Base-by-base conservation (phyloP, 2,888 invertebrate species). In the Lasioglossum malachurum region DNA sequence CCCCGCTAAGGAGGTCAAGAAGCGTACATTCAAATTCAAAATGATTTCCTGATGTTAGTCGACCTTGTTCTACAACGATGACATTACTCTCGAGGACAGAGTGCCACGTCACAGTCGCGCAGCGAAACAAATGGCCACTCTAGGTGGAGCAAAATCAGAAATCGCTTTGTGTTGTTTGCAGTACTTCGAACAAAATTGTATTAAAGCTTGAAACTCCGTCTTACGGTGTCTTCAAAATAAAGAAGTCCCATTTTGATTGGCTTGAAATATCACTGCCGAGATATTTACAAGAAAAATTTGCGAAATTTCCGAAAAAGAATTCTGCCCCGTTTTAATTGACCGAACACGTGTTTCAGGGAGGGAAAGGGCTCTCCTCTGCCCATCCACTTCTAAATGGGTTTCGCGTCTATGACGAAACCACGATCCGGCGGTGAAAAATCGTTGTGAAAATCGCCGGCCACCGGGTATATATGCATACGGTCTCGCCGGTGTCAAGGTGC, bases 21-120 rank as follows among this genome's bases (percentile, higher is more conserved):
- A 69, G 69, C 69, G 10, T 69, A 35, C 35, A 35, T 69, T 69
- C 38, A 38, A 69, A 69, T 69, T 69, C 69, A 35, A 69, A 35
- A 69, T 69, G 35, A 69, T 69, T 64, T 38, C 38, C 35, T 10
- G 69, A 35, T 35, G 23, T 69, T 69, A 69, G 35, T 38, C 38
- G 23, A 10, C 23, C 38, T 69, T 69, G 69, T 38, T 69, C 23
- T 23, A 19, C 31, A 16, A 64, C 16, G 64, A 31, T 19, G 35
- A 31, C 64, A 64, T 64, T 64, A 31, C 31, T 31, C 64, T 64
- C 19, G 31, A 31, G 64, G 5, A 27, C 31, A 16, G 57, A 57
- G 57, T n/a, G n/a, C 57, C n/a, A 12, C 12, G 12, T 57, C 23
- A 1, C 4, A n/a, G 5, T 57, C n/a, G n/a, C n/a, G 12, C n/a